These are phyloP conservation scores for Pica pica DNA, from an alignment of 2,113 vertebrate genomes.

Conservation along the genomic window DNA sequence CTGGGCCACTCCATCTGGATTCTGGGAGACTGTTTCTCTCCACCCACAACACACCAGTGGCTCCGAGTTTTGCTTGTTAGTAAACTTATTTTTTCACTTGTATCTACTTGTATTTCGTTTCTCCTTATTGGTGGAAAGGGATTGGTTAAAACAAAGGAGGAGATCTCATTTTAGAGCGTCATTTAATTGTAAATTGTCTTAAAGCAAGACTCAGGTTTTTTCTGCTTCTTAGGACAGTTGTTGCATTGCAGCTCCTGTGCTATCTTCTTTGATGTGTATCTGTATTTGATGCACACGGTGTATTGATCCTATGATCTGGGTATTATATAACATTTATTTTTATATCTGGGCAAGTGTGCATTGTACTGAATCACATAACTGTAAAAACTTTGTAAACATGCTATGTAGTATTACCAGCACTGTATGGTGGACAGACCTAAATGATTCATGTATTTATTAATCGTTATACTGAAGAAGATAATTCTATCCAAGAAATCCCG, in stretches of 20 bases:
- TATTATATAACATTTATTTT: constrained; percentile 20
- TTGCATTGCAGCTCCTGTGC: background rate
- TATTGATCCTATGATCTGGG: background rate
- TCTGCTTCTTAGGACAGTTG: background rate
- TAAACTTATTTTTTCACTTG: background rate
- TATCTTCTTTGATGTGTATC: background rate
- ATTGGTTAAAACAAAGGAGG: background rate
- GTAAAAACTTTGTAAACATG: background rate
- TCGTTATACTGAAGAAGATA: background rate
- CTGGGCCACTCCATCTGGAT: fast-evolving
- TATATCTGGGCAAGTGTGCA: background rate
- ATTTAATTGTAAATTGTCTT: background rate
- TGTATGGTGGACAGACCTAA: background rate
- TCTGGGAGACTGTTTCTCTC: background rate
- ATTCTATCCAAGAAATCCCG: background rate
- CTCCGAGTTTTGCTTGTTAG: background rate
- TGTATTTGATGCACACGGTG: background rate
- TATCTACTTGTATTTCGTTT: fast-evolving
- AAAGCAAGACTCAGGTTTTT: background rate
- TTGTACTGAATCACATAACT: background rate
- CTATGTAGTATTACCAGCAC: background rate
- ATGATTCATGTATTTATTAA: background rate
- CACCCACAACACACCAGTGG: background rate
- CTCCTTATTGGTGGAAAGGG: background rate
- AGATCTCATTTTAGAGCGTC: background rate